These are phyloP conservation scores for Prorops nasuta DNA, from an alignment of 1,140 invertebrate species.

Conservation along the genomic window DNA sequence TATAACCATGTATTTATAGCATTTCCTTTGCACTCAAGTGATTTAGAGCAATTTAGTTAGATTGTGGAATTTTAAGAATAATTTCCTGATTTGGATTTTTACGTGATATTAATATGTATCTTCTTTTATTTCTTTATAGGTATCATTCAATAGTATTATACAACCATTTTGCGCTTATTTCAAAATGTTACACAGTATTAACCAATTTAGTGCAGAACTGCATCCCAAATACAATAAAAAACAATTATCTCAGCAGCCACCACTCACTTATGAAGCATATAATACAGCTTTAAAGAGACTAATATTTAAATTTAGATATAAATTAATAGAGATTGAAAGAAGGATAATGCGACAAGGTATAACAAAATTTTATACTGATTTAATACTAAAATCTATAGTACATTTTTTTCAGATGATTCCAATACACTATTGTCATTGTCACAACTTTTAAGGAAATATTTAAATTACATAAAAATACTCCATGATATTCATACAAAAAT, in stretches of 20 bases:
- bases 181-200: slow-evolving; percentile 42
- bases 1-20: too few species aligned
- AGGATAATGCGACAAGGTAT: slow-evolving; percentile 46
- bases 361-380: slow-evolving; percentile 8
- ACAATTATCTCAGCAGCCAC: slow-evolving; percentile 25
- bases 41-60: too few species aligned
- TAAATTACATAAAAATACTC: slow-evolving; percentile 48
- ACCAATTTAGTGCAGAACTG: slow-evolving; percentile 39
- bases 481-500: slow-evolving; percentile 51
- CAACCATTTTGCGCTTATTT: slow-evolving; percentile 42
- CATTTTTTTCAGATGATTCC: slow-evolving; percentile 30
- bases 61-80: too few species aligned
- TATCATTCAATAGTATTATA: slow-evolving; percentile 46
- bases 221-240: slow-evolving; percentile 16
- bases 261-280: slow-evolving; percentile 50
- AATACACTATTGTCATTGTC: slow-evolving; percentile 52
- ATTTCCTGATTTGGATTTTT: too few species aligned
- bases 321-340: slow-evolving; percentile 41
- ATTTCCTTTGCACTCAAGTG: too few species aligned
- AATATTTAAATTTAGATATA: slow-evolving; percentile 34
- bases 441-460: slow-evolving; percentile 38
- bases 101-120: too few species aligned
- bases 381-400: slow-evolving; percentile 9
- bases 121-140: slow-evolving; percentile 34
- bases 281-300: slow-evolving; percentile 34